Percentiles rank a stretch among this genome's conserved stretches.
Evolutionary conservation across 2,888 invertebrate genomes (phyloP).

Genomic region (Netelia inedita): DNA sequence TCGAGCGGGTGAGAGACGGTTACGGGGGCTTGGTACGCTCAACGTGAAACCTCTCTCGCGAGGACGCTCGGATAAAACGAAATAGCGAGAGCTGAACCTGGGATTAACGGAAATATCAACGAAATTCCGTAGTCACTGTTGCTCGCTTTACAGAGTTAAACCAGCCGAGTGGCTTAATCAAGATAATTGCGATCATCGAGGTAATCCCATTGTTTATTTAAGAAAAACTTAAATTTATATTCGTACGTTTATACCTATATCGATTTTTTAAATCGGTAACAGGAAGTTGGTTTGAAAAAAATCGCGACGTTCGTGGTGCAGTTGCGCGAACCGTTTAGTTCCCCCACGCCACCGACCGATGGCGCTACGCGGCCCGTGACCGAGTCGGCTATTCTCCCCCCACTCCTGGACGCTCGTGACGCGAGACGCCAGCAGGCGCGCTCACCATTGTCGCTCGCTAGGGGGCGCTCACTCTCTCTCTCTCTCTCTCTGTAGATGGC

Average conservation of each 20-base stretch:
- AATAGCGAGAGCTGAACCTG: background rate
- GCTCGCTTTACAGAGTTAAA: background rate
- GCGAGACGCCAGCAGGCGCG: slow-evolving; percentile 48
- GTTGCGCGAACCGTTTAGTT: no score
- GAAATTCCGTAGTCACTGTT: background rate
- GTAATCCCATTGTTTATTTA: background rate
- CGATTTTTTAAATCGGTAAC: no score
- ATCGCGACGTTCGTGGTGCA: no score
- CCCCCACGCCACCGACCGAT: no score
- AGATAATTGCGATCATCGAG: background rate
- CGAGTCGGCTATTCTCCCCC: no score
- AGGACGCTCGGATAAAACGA: background rate
- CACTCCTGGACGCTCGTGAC: slow-evolving; percentile 5
- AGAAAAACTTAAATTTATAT: background rate
- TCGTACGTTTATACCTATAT: no score
- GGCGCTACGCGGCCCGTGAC: no score
- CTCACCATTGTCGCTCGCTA: slow-evolving; percentile 70
- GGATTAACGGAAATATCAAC: background rate
- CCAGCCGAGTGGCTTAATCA: background rate
- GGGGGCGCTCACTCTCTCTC: slow-evolving; percentile 62
- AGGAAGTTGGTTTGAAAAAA: no score
- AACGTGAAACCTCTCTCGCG: background rate
- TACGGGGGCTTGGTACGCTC: no score
- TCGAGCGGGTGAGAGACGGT: slow-evolving; percentile 13
- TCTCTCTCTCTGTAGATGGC: slow-evolving; percentile 25